A percentile compares a stretch with the other conserved stretches of the same genome.
Conservation (phyloP, 2,888 invertebrate genomes). For the Chymomyza procnemis region DNA sequence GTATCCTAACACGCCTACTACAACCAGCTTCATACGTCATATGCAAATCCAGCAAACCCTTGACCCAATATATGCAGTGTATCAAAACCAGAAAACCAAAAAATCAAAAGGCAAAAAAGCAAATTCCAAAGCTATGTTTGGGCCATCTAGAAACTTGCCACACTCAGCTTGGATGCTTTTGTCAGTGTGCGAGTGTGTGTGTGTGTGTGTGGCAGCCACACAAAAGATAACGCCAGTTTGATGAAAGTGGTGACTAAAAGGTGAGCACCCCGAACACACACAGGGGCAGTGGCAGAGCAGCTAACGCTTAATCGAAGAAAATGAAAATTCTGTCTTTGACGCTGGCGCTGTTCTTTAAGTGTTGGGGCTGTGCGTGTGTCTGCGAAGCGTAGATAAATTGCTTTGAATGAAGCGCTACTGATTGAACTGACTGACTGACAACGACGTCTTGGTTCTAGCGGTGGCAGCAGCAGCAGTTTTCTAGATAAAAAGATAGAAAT, state of each 20-base stretch:
- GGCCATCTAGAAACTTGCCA: neutral
- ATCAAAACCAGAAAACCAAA: neutral
- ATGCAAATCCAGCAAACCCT: no score
- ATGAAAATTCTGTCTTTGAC: neutral
- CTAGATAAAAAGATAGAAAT: no score
- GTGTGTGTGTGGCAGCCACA: conserved; percentile 16
- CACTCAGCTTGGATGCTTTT: neutral
- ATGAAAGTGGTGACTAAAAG: conserved; percentile 20
- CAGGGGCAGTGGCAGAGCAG: neutral
- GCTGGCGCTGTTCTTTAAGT: neutral
- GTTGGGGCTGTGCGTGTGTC: conserved; percentile 14
- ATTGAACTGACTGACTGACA: no score
- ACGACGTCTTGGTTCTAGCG: conserved; percentile 14
- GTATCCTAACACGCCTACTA: no score
- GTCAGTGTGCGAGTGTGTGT: neutral
- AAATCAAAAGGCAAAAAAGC: conserved; percentile 19
- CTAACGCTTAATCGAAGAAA: neutral
- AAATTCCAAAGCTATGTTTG: conserved; percentile 16
- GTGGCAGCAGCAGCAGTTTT: neutral
- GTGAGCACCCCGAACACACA: neutral
- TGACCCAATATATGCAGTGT: no score
- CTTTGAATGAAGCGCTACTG: conserved; percentile 61
- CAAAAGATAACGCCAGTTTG: conserved; percentile 23
- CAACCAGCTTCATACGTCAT: no score
- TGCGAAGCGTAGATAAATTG: conserved; percentile 69